phyloP scores from a whole-genome alignment of 2,888 invertebrate species.

The Orgyia antiqua region DNA sequence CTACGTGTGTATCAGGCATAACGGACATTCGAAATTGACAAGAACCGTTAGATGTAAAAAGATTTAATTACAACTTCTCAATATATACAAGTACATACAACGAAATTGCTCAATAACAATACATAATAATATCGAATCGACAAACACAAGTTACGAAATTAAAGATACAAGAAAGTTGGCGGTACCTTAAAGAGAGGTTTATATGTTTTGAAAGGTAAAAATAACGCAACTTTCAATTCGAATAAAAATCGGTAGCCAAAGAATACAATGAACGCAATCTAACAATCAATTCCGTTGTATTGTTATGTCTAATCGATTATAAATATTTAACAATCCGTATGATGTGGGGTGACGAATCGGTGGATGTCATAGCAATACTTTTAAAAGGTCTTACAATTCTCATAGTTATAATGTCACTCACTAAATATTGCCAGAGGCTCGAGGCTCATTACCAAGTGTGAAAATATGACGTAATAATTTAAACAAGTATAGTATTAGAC shows the following conservation, averaged over 20 bases:
- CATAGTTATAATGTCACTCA: slow-evolving; percentile 72
- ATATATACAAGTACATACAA: too few species aligned
- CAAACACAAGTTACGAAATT: slow-evolving; percentile 3
- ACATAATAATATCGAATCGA: slow-evolving; percentile 6
- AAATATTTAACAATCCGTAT: slow-evolving; percentile 23
- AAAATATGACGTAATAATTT: slow-evolving; percentile 32
- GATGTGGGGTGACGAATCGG: slow-evolving; percentile 38
- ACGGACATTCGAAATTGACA: too few species aligned
- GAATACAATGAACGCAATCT: slow-evolving; percentile 17
- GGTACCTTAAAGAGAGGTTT: neutral
- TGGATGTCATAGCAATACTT: slow-evolving; percentile 49
- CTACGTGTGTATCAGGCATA: too few species aligned
- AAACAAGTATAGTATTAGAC: slow-evolving; percentile 4
- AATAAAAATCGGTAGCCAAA: slow-evolving; percentile 12
- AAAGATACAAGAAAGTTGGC: slow-evolving; percentile 4
- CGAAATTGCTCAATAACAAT: too few species aligned
- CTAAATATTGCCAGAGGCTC: slow-evolving; percentile 48
- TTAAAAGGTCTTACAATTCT: slow-evolving; percentile 66
- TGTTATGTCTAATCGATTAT: slow-evolving; percentile 33
- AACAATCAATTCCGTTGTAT: slow-evolving; percentile 27
- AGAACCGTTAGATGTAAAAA: too few species aligned
- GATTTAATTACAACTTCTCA: too few species aligned
- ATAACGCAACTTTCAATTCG: slow-evolving; percentile 16
- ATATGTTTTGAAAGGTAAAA: slow-evolving; percentile 9
- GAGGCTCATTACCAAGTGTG: slow-evolving; percentile 28